phyloP scores from a whole-genome alignment of 2,888 invertebrate genomes.

The Conomelus anceps region DNA sequence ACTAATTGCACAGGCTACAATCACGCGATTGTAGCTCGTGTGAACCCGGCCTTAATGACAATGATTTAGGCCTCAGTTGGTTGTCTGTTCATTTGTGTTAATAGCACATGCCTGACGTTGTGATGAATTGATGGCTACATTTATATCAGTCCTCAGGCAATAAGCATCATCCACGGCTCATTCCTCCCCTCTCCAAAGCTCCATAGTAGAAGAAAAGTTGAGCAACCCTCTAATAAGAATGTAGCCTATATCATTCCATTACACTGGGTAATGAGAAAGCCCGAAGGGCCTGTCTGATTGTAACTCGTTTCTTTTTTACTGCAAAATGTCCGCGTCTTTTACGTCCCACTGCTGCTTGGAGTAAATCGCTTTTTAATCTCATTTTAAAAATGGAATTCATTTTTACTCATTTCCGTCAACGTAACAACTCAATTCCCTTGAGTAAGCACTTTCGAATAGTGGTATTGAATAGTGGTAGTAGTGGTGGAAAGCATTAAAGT shows the following conservation, averaged over 20 bases:
- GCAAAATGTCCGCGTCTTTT: background rate
- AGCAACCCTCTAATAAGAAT: background rate
- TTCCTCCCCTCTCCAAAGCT: no score
- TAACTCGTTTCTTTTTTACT: background rate
- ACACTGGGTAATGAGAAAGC: background rate
- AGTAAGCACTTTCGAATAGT: background rate
- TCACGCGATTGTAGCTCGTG: no score
- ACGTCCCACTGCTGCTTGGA: background rate
- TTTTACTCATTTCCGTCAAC: background rate
- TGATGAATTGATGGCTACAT: no score
- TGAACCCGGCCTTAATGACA: no score
- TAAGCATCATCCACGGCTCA: no score
- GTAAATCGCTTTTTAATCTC: background rate
- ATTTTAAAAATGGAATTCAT: background rate
- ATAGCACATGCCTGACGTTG: no score
- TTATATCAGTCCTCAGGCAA: no score
- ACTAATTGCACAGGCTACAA: no score
- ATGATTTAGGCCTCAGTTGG: no score
- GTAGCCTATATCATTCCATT: background rate
- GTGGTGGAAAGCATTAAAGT: no score
- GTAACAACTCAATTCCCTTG: background rate
- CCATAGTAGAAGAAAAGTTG: background rate
- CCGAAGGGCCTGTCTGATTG: background rate
- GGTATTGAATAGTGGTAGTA: no score
- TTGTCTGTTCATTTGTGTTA: no score